A percentile compares a stretch with the other conserved stretches of the same genome.
Evolutionary conservation across 2,888 invertebrate species (phyloP).

Genomic region (Euspilapteryx auroguttella): DNA sequence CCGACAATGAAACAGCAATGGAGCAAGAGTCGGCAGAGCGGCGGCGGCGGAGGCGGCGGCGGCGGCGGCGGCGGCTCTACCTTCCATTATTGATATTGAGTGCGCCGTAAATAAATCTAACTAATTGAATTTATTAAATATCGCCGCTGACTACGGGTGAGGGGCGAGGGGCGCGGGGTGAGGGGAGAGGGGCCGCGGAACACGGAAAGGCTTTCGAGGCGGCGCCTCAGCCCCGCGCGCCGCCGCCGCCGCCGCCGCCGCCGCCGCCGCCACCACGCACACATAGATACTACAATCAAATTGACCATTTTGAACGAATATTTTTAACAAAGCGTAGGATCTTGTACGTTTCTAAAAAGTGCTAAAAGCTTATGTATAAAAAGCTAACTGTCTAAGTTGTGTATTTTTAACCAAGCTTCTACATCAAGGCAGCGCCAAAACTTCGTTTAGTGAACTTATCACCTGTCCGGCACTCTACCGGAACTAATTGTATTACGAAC

Average conservation of each 20-base stretch:
- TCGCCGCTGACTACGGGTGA: slow-evolving; percentile 9
- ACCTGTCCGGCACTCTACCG: no score
- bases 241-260: slow-evolving; percentile 18
- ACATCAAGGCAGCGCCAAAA: no score
- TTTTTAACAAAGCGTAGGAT: not conserved
- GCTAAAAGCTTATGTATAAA: no score
- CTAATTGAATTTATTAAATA: no score
- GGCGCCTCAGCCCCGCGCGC: slow-evolving; percentile 31
- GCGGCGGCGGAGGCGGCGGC: slow-evolving; percentile 2
- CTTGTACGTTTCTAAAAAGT: no score
- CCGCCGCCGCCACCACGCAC: slow-evolving; percentile 8
- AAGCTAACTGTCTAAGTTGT: no score
- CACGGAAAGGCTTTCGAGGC: slow-evolving; percentile 58
- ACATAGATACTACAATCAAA: not conserved
- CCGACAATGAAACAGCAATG: no score
- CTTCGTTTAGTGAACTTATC: no score
- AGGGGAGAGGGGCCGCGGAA: slow-evolving; percentile 16
- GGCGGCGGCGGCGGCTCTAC: slow-evolving; percentile 4
- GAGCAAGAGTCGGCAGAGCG: slow-evolving; percentile 1
- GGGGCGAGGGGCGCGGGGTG: slow-evolving; percentile 10
- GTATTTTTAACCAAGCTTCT: no score
- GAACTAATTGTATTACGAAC: no score
- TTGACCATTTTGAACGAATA: not conserved
- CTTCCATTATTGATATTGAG: no score
- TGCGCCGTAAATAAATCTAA: no score